Conservation (phyloP, 1,140 invertebrate genomes). For the Eurosta solidaginis region DNA sequence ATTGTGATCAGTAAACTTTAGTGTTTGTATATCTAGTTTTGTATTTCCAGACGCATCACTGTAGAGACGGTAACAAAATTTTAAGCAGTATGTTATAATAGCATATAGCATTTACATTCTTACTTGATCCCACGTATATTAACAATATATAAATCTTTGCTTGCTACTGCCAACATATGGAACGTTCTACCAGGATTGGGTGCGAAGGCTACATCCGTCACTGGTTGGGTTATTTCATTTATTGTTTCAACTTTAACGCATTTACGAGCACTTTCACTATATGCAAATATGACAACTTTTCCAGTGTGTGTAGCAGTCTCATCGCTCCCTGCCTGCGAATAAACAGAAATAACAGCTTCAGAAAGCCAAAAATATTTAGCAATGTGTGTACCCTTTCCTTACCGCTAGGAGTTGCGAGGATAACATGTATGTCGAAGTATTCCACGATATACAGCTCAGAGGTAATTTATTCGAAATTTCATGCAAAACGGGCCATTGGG, state of each 20-base stretch:
- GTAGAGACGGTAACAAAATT: conserved; percentile 1
- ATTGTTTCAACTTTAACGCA: conserved; percentile 89
- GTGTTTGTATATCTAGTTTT: conserved; percentile 74
- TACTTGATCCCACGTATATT: conserved; percentile 78
- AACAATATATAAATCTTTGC: conserved; percentile 87
- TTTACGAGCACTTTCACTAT: conserved; percentile 76
- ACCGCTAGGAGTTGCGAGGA: conserved; percentile 90
- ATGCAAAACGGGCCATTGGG: conserved; percentile 94
- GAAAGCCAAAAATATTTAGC: no score
- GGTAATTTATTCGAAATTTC: conserved; percentile 89
- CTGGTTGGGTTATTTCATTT: conserved; percentile 81
- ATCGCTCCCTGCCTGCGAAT: conserved; percentile 55
- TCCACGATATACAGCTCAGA: conserved; percentile 92
- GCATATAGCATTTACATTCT: conserved; percentile 21
- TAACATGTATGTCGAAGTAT: conserved; percentile 83
- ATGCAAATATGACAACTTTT: conserved; percentile 88
- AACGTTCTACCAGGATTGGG: conserved; percentile 94
- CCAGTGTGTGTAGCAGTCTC: conserved; percentile 60
- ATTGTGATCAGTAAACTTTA: conserved; percentile 86
- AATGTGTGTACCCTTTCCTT: no score
- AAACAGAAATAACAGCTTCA: no score
- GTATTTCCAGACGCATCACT: conserved; percentile 60
- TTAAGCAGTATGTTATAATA: neutral
- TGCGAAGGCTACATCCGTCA: conserved; percentile 94
- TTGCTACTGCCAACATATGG: conserved; percentile 90